phyloP scores from a whole-genome alignment of 2,113 vertebrate genomes.

The Ictidomys tridecemlineatus region DNA sequence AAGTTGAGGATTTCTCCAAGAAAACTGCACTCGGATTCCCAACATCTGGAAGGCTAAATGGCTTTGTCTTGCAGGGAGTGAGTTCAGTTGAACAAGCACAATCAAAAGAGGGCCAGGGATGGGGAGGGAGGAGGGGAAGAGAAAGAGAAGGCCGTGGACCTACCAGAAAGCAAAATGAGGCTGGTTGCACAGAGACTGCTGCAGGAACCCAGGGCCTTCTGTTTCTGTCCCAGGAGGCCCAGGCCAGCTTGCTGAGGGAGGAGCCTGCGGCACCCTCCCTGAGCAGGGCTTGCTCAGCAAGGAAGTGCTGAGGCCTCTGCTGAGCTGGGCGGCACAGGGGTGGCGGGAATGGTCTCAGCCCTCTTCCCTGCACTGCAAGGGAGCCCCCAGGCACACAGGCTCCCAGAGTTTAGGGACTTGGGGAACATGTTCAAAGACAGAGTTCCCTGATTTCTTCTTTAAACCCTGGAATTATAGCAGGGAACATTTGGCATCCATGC shows the following conservation, averaged over 20 bases:
- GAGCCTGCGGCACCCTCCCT: not conserved
- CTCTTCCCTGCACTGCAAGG: too few relatives aligned
- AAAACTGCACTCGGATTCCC: not conserved
- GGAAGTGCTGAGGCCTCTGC: too few relatives aligned
- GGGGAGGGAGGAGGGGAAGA: rapidly evolving
- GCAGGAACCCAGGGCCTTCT: too few relatives aligned
- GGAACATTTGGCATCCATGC: not conserved
- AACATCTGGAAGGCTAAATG: not conserved
- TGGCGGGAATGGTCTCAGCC: rapidly evolving
- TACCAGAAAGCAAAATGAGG: not conserved
- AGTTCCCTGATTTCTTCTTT: not conserved
- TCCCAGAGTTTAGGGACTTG: rapidly evolving
- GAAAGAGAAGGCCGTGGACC: too few relatives aligned
- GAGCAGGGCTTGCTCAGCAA: too few relatives aligned
- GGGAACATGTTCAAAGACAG: not conserved
- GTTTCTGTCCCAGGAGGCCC: not conserved
- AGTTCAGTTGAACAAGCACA: not conserved
- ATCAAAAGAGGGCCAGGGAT: rapidly evolving
- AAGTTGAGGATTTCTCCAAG: not conserved
- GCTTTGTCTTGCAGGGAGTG: not conserved
- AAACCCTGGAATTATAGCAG: not conserved
- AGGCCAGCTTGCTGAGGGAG: not conserved
- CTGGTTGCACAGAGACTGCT: not conserved
- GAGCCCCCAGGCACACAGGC: not conserved
- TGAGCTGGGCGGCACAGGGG: rapidly evolving